A percentile compares a stretch with the other conserved stretches of the same genome.
Conservation (phyloP, 2,113 vertebrate species). For the Bambusicola thoracicus region DNA sequence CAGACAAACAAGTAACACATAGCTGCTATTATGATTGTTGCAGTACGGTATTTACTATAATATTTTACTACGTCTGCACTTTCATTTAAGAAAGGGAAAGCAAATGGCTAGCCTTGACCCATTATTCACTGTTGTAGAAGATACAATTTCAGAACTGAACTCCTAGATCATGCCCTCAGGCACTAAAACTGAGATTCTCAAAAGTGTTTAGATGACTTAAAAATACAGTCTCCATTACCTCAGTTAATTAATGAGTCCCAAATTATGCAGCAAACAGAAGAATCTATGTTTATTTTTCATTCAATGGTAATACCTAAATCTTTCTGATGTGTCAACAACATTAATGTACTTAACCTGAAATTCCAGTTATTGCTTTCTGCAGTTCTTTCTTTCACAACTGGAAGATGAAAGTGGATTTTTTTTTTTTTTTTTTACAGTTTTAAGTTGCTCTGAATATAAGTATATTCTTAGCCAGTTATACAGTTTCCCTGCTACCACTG, state of each 20-base stretch:
- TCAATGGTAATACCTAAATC: background rate
- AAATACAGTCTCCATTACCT: background rate
- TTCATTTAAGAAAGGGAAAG: background rate
- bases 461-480: background rate
- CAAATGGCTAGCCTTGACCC: background rate
- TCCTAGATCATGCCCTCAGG: background rate
- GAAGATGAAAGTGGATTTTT: background rate
- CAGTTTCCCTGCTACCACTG: background rate
- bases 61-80: background rate
- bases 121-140: background rate
- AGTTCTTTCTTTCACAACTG: background rate
- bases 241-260: background rate
- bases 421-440: background rate
- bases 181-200: background rate
- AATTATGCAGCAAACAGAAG: background rate
- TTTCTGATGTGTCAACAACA: background rate
- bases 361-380: background rate
- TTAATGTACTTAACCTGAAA: background rate
- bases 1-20: background rate
- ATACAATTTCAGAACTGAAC: background rate
- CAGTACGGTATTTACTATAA: fast-evolving
- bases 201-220: background rate
- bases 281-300: background rate
- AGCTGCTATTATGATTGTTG: background rate
- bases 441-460: background rate